A percentile compares a stretch with the other conserved stretches of the same genome.
Evolutionary conservation across 2,888 invertebrate species (phyloP).

Genomic region (Proisotoma minuta): DNA sequence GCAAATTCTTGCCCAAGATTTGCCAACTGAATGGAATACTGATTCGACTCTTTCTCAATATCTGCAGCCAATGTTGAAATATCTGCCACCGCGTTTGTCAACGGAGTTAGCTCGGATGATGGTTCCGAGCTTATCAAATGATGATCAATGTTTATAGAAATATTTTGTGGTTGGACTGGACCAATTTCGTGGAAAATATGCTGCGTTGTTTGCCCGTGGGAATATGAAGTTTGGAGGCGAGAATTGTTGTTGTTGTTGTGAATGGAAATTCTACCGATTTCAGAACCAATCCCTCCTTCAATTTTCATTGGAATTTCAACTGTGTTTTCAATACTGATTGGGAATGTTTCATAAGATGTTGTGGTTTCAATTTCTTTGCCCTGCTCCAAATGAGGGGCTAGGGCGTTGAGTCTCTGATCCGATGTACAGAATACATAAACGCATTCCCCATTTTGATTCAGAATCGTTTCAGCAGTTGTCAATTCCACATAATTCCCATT

Average conservation of each 20-base stretch:
- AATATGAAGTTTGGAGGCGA: no score
- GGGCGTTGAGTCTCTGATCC: neutral
- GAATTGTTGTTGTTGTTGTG: no score
- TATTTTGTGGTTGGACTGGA: no score
- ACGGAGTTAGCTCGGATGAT: slow-evolving; percentile 19
- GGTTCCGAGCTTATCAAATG: neutral
- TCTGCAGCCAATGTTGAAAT: slow-evolving; percentile 12
- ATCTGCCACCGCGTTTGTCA: slow-evolving; percentile 16
- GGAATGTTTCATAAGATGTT: neutral
- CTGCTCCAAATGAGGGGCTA: slow-evolving; percentile 1
- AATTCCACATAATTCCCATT: slow-evolving; percentile 28
- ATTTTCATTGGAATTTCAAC: slow-evolving; percentile 23
- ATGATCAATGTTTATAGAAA: no score
- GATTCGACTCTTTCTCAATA: slow-evolving; percentile 26
- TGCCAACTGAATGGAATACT: slow-evolving; percentile 31
- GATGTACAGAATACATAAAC: slow-evolving; percentile 34
- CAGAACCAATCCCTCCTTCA: slow-evolving; percentile 8
- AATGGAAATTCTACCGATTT: no score
- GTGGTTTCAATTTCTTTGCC: neutral
- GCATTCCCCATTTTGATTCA: slow-evolving; percentile 34
- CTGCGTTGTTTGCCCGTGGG: no score
- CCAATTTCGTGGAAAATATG: no score
- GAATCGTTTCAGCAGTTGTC: slow-evolving; percentile 30
- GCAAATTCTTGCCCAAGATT: slow-evolving; percentile 4
- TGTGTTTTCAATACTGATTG: slow-evolving; percentile 27